Conservation (phyloP, 2,113 vertebrate genomes). For the Anser cygnoides region DNA sequence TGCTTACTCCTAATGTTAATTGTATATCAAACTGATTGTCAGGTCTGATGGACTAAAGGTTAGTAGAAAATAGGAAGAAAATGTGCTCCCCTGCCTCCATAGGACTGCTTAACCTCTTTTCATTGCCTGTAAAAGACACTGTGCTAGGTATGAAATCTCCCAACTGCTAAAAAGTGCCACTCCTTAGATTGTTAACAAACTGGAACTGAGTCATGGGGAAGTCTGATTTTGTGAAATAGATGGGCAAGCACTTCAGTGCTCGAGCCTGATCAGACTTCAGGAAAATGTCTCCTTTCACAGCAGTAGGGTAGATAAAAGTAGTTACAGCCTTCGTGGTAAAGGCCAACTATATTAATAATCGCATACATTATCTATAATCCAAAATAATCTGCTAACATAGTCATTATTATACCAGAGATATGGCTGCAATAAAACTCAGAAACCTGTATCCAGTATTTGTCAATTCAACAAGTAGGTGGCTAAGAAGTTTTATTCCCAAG, state of each 20-base stretch:
- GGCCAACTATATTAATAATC: neutral
- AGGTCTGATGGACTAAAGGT: neutral
- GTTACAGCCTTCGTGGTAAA: neutral
- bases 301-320: neutral
- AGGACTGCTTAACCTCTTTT: neutral
- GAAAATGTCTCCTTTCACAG: neutral
- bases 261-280: neutral
- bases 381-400: neutral
- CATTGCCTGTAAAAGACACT: neutral
- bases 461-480: neutral
- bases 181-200: neutral
- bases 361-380: neutral
- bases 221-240: neutral
- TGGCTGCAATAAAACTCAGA: neutral
- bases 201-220: neutral
- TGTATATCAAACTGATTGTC: neutral
- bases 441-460: neutral
- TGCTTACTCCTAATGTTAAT: neutral
- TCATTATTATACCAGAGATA: neutral
- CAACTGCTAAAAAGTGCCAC: neutral
- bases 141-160: neutral
- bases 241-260: neutral
- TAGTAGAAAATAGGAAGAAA: neutral
- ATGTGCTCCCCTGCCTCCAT: neutral
- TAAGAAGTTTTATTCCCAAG: neutral